Base-by-base conservation (phyloP, 2,888 invertebrate genomes). In the Phalera bucephala region DNA sequence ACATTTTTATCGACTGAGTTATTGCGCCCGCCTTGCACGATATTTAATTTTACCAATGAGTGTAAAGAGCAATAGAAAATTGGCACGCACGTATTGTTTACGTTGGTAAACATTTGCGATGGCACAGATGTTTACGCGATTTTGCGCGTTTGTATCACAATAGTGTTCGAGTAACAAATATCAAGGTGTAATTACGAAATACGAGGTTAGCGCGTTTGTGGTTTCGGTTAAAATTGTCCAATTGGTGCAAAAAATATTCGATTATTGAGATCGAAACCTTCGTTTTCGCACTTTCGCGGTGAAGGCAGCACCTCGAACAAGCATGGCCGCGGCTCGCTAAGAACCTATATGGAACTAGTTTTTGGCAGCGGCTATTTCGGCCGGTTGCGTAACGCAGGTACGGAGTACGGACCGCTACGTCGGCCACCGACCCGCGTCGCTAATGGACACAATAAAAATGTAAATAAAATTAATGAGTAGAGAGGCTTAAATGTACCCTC, bases 281-380 rank as follows among this genome's bases (percentile, higher is more conserved):
- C 1, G 25, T 10, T 7, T 29, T 31, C 22, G 14, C 23, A 19
- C 12, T 25, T 31, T 31, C 22, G 33, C 30, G 36, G 36, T 38
- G 12, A 11, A 12, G 44, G 36, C 25, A 36, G 33, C 38, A 37
- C 19, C 35, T 43, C 26, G 22, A 26, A 29, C 22, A 38, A 36
- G 42, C 35, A 41, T 52, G 53, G 45, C 49, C 28, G 15, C 8
- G 11, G 29, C 60, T 68, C 70, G 67, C 68, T 67, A 54, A 31
- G 61, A 63, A 72, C 77, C 72, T 76, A 75, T 77, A 72, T 80
- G 75, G 72, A 79, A 79, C 84, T 81, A 80, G 83, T 86, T 86
- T 87, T 85, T 83, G 75, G 79, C 82, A 73, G 64, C 71, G 63
- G 68, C 70, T 78, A 80, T 84, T 81, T 77, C 57, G 65, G 68